Evolutionary conservation across 2,113 vertebrate genomes (phyloP), one percentile per base, ranked within the genome.

Genomic region (Thalassarche chlororhynchos): DNA sequence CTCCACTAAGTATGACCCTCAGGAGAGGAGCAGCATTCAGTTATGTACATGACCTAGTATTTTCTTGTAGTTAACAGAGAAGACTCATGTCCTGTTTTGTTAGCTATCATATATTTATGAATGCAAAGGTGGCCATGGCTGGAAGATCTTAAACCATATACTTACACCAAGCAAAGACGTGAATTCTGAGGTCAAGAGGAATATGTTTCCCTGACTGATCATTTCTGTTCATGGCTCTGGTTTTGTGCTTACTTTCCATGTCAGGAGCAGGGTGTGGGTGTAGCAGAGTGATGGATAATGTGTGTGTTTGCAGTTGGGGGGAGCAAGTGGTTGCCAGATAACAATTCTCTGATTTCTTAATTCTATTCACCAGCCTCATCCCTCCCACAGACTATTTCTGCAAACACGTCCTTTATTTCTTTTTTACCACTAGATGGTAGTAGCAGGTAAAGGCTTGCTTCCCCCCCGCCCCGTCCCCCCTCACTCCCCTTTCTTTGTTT

Each of bases 351-450:
- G 32, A 44, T 71, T 93, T 64, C 58, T 89, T 74, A 38, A 26
- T 34, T 61, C 23, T 49, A 5, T 25, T 80, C n/a, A 65, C 46
- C 62, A 85, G 44, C 54, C 29, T 61, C 23, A 76, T 36, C 34
- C 26, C 62, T 77, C 61, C 72, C 76, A 57, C 60, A 40, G 29
- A 46, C 9, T 5, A 3, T 24, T 79, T 64, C 51, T 36, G 16
- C 42, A 58, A 75, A 70, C 69, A 26, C 6, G 17, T 80, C 80
- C 76, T 91, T 60, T 93, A 55, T 94, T 86, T 92, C 95, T 76
- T 55, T 93, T 91, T 84, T 85, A 72, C 98, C 98, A 98, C 98
- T 98, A 98, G 98, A 98, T 98, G 98, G 98, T 96, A 97, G 98
- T 95, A 98, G 94, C 91, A 98, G 96, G 96, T 93, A 96, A 95